Conservation (phyloP, 2,797 vertebrate genomes). For the Liparis tanakae region DNA sequence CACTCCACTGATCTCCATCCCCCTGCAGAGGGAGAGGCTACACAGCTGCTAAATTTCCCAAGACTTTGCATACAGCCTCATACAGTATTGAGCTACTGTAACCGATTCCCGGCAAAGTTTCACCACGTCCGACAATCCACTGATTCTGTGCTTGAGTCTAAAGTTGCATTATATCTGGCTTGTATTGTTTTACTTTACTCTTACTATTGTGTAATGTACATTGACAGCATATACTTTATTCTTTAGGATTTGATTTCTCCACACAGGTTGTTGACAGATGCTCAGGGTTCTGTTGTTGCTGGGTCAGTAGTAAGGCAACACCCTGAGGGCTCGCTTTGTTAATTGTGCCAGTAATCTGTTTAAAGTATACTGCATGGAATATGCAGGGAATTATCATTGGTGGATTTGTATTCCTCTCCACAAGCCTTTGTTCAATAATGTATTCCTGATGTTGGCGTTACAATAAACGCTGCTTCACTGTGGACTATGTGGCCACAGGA, state of each 20-base stretch:
- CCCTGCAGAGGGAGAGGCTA: constrained; percentile 58
- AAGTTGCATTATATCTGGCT: constrained; percentile 53
- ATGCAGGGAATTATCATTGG: constrained; percentile 53
- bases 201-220: constrained; percentile 62
- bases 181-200: constrained; percentile 59
- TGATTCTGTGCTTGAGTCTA: constrained; percentile 37
- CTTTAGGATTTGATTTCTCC: constrained; percentile 52
- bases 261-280: constrained; percentile 59
- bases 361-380: constrained; percentile 51
- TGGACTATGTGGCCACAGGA: constrained; percentile 45
- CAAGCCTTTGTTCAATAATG: constrained; percentile 68
- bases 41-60: constrained; percentile 76
- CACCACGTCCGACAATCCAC: constrained; percentile 60
- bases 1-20: constrained; percentile 70
- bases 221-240: constrained; percentile 51
- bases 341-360: constrained; percentile 72
- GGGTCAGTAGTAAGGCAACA: constrained; percentile 44
- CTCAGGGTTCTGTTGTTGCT: constrained; percentile 52
- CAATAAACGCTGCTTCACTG: constrained; percentile 43
- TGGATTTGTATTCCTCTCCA: constrained; percentile 58
- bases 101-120: constrained; percentile 55
- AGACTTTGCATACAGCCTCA: constrained; percentile 50
- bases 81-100: constrained; percentile 62
- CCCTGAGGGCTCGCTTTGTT: constrained; percentile 48
- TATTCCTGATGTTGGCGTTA: constrained; percentile 63